Percentiles rank a stretch among this genome's conserved stretches.
These are phyloP conservation scores for Acanthurus leucopareius DNA, from an alignment of 2,797 vertebrate species.

Conservation along the genomic window DNA sequence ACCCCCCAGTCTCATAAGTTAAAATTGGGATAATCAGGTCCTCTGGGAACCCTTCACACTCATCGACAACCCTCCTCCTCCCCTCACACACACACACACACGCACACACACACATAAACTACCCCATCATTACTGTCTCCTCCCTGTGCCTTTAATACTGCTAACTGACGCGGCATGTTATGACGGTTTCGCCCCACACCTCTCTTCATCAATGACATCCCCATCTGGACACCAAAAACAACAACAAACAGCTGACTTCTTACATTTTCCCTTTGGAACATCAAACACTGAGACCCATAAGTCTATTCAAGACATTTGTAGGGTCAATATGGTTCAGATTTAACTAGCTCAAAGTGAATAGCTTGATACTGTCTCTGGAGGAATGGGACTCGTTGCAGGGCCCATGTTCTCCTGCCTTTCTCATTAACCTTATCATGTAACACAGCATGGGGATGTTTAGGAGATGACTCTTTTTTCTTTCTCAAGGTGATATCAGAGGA, in stretches of 20 bases:
- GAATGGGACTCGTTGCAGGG: constrained; percentile 11
- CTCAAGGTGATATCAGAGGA: constrained; percentile 75
- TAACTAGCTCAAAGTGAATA: constrained; percentile 49
- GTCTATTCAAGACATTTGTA: constrained; percentile 20
- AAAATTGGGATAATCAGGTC: constrained; percentile 85
- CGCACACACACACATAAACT: constrained; percentile 52
- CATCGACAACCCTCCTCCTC: constrained; percentile 68
- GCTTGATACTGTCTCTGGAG: constrained; percentile 41
- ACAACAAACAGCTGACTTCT: constrained; percentile 48
- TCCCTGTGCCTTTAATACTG: constrained; percentile 52
- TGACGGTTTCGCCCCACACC: constrained; percentile 58
- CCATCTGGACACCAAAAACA: constrained; percentile 57
- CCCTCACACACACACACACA: constrained; percentile 66
- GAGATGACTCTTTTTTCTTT: constrained; percentile 48
- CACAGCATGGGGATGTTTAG: constrained; percentile 38
- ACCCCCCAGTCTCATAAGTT: constrained; percentile 71
- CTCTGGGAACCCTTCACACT: constrained; percentile 78
- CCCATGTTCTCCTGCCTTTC: constrained; percentile 40
- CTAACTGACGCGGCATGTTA: constrained; percentile 64
- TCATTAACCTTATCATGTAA: constrained; percentile 80
- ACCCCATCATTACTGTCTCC: constrained; percentile 60
- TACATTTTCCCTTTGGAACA: constrained; percentile 37
- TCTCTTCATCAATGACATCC: constrained; percentile 47
- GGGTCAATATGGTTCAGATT: constrained; percentile 43
- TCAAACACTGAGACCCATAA: constrained; percentile 16